Evolutionary conservation across 2,888 invertebrate genomes (phyloP), one percentile per base, ranked within the genome.

Genomic region (Drosophila rellima): DNA sequence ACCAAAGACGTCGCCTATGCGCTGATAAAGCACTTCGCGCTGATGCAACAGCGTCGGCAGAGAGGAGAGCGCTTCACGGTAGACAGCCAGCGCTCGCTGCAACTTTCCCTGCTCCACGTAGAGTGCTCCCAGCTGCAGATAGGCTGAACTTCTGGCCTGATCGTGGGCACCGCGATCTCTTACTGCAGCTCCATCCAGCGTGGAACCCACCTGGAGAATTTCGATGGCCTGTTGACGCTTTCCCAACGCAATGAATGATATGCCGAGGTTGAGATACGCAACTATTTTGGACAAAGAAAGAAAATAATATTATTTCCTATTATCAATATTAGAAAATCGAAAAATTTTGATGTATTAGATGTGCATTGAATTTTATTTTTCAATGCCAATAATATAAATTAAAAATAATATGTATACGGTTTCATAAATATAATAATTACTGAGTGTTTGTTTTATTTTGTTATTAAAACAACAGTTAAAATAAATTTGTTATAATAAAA

Each of bases 241-340:
- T 63, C 96, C 94, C 31, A 97, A 97, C 51, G 96, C 95, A 90
- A 96, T 96, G 82, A 98, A 93, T 35, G 98, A 96, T 70, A 97
- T 96, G 15, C 98, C 98, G 88, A 98, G 94, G 92, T 98, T 98
- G 78, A 98, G 95, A 93, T 98, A 97, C 56, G 98, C 98, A 51
- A 87, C 82, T 82, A 94, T 97, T 18, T 3, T 47, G 1, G 3
- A n/a, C 1, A 20, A n/a, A 37, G 6, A 8, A 39, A 15, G 6
- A n/a, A 15, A 20, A n/a, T n/a, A n/a, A n/a, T n/a, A n/a, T n/a
- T n/a, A n/a, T n/a, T n/a, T n/a, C n/a, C n/a, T n/a, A n/a, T n/a
- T n/a, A n/a, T n/a, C 23, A 23, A 23, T 7, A 2, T 20, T 20
- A 20, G n/a, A n/a, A n/a, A n/a, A n/a, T n/a, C n/a, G n/a, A n/a